A percentile compares a stretch with the other conserved stretches of the same genome.
Conservation (phyloP, 2,888 invertebrate species). For the Ornithoptera priamus region DNA sequence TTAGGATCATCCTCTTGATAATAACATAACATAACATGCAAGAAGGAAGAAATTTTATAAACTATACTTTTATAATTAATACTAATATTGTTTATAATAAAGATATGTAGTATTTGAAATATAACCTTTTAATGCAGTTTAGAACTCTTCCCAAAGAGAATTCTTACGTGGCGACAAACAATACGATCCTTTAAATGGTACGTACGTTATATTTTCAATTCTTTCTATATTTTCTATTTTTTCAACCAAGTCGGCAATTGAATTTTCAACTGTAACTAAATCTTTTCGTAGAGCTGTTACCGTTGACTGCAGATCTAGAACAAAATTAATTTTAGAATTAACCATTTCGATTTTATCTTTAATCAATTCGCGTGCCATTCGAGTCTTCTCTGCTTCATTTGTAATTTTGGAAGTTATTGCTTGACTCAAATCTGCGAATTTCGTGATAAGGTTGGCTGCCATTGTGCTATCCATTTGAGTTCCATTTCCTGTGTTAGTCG, state of each 20-base stretch:
- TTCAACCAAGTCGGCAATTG: slow-evolving; percentile 42
- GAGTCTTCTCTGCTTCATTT: slow-evolving; percentile 47
- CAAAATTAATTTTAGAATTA: slow-evolving; percentile 53
- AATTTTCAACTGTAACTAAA: slow-evolving; percentile 43
- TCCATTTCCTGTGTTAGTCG: slow-evolving; percentile 62
- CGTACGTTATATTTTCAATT: slow-evolving; percentile 15
- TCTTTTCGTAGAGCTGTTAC: slow-evolving; percentile 48
- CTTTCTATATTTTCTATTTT: slow-evolving; percentile 53
- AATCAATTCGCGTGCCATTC: slow-evolving; percentile 49
- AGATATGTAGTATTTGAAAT: background rate
- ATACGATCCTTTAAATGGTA: slow-evolving; percentile 9
- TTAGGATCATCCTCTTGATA: background rate
- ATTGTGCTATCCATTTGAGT: slow-evolving; percentile 44
- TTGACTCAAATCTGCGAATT: slow-evolving; percentile 54
- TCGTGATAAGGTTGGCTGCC: slow-evolving; percentile 49
- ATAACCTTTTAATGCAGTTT: background rate
- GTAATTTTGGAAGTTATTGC: slow-evolving; percentile 52
- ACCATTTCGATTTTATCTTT: slow-evolving; percentile 52
- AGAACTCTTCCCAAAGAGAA: slow-evolving; percentile 29
- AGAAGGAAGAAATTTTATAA: background rate
- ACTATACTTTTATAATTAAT: background rate
- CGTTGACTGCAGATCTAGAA: slow-evolving; percentile 55
- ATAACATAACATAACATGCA: background rate
- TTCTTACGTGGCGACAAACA: slow-evolving; percentile 43
- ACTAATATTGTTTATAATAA: background rate